phyloP scores from a whole-genome alignment of 2,797 vertebrate species.

The Acestrorhynchus altus region DNA sequence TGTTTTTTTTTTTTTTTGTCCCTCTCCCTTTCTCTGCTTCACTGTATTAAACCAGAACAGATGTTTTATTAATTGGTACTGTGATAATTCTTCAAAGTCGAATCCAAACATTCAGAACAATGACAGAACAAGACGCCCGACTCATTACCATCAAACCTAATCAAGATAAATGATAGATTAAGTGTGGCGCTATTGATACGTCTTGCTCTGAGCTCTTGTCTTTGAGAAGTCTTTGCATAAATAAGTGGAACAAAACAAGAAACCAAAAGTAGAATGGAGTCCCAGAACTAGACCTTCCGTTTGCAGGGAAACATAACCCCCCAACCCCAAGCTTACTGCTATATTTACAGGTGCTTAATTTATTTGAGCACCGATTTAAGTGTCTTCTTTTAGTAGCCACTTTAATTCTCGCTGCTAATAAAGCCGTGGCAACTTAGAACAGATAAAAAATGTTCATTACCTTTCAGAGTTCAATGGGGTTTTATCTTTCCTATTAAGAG shows the following conservation, averaged over 20 bases:
- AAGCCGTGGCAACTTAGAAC: conserved; percentile 60
- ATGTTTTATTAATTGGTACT: conserved; percentile 38
- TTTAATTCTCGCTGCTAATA: conserved; percentile 71
- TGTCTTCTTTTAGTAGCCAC: conserved; percentile 65
- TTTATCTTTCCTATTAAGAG: conserved; percentile 73
- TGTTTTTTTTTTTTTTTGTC: too few species aligned
- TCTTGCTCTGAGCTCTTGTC: not conserved
- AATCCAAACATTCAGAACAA: conserved; percentile 36
- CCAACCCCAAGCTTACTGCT: conserved; percentile 21
- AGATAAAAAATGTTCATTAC: conserved; percentile 72
- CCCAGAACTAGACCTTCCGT: not conserved
- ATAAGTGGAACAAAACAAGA: not conserved
- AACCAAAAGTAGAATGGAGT: not conserved
- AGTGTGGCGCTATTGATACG: conserved; percentile 28
- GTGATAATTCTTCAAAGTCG: conserved; percentile 45
- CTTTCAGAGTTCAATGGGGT: conserved; percentile 73
- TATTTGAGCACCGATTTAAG: conserved; percentile 67
- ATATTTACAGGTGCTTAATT: conserved; percentile 62
- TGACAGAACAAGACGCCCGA: conserved; percentile 29
- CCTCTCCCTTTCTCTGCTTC: not conserved
- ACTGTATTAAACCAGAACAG: conserved; percentile 35
- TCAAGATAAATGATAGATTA: conserved; percentile 57
- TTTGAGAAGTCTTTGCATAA: conserved; percentile 34
- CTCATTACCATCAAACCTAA: conserved; percentile 45
- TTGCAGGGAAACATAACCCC: not conserved